phyloP scores from a whole-genome alignment of 2,113 vertebrate genomes.

The Ginglymostoma cirratum region DNA sequence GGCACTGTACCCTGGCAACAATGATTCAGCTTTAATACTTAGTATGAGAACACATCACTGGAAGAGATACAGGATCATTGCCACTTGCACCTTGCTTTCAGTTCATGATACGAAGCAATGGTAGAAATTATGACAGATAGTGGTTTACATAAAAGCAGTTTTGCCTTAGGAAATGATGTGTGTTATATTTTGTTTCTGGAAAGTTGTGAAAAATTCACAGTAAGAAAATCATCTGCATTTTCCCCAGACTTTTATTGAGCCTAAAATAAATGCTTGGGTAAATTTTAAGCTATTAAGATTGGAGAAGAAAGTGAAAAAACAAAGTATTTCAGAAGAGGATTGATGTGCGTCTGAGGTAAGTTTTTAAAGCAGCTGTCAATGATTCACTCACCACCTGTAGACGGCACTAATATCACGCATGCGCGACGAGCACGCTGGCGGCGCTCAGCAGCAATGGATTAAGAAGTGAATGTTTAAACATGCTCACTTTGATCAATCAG shows the following conservation, averaged over 20 bases:
- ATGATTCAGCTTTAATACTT: neutral
- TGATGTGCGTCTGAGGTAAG: neutral
- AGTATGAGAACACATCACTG: neutral
- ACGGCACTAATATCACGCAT: too few relatives aligned
- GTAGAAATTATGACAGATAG: neutral
- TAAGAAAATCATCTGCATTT: neutral
- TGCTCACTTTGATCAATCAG: too few relatives aligned
- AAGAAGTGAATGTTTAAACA: too few relatives aligned
- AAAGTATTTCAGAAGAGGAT: neutral
- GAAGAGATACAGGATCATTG: neutral
- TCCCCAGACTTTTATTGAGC: neutral
- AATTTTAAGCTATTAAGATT: neutral
- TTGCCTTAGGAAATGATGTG: neutral
- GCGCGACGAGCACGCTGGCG: too few relatives aligned
- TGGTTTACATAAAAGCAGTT: neutral
- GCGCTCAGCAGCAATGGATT: too few relatives aligned
- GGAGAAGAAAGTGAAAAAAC: neutral
- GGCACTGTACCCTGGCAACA: neutral
- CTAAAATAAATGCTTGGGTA: neutral
- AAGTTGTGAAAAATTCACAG: constrained; percentile 1
- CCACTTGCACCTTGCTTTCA: neutral
- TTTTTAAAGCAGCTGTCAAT: neutral
- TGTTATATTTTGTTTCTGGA: neutral
- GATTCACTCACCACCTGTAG: too few relatives aligned
- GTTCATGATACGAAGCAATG: neutral